These are phyloP conservation scores for Augiades crinisus DNA, from an alignment of 2,888 invertebrate species.

Conservation along the genomic window DNA sequence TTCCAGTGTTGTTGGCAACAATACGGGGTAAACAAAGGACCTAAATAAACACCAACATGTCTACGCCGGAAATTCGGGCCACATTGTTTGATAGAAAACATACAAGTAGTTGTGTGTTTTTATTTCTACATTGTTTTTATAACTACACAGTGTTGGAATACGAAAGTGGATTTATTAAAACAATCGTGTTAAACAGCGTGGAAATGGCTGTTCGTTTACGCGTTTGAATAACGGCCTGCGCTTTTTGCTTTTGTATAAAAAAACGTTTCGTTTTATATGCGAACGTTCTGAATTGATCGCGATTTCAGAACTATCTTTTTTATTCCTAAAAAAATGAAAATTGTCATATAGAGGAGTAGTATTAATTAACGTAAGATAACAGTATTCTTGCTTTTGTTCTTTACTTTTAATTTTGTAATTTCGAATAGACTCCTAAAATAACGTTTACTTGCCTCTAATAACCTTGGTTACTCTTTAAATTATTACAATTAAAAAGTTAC, in stretches of 20 bases:
- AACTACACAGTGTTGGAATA: background rate
- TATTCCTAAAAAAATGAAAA: too few relatives aligned
- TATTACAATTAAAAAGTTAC: too few relatives aligned
- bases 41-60: slow-evolving; percentile 10
- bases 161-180: slow-evolving; percentile 15
- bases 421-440: too few relatives aligned
- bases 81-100: slow-evolving; percentile 2
- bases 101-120: background rate
- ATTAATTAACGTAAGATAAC: too few relatives aligned
- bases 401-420: too few relatives aligned
- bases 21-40: background rate
- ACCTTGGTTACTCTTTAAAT: too few relatives aligned
- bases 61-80: background rate
- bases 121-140: background rate
- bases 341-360: too few relatives aligned
- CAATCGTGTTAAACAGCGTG: slow-evolving; percentile 8
- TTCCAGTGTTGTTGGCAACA: slow-evolving; percentile 5
- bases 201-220: slow-evolving; percentile 6
- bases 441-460: too few relatives aligned
- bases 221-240: slow-evolving; percentile 6
- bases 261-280: background rate
- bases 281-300: too few relatives aligned
- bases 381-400: too few relatives aligned
- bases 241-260: background rate
- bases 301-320: too few relatives aligned